phyloP scores from a whole-genome alignment of 1,140 invertebrate genomes.

The Drosophila sp. region DNA sequence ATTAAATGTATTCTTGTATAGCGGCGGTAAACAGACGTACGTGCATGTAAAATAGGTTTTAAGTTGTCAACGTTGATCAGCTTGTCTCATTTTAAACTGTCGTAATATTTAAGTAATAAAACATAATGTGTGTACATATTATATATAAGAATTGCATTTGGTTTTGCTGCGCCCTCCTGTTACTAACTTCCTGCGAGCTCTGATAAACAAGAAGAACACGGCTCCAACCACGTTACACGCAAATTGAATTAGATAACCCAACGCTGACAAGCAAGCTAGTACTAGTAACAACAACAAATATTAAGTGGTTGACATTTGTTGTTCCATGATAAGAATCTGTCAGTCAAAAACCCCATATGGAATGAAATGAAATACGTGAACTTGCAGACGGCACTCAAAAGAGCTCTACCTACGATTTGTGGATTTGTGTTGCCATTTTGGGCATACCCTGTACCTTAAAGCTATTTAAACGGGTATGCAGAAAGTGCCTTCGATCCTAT shows the following conservation, averaged over 20 bases:
- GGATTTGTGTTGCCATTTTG: slow-evolving; percentile 33
- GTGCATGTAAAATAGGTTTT: slow-evolving; percentile 76
- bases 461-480: neutral
- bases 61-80: slow-evolving; percentile 68
- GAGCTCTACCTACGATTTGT: slow-evolving; percentile 6
- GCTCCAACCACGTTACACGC: slow-evolving; percentile 38
- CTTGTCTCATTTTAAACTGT: slow-evolving; percentile 65
- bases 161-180: slow-evolving; percentile 2
- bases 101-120: slow-evolving; percentile 77
- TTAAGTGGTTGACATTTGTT: slow-evolving; percentile 57
- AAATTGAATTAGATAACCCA: slow-evolving; percentile 77
- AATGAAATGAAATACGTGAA: slow-evolving; percentile 60
- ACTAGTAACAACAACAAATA: slow-evolving; percentile 24
- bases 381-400: slow-evolving; percentile 65
- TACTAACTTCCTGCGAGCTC: slow-evolving; percentile 19
- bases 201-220: slow-evolving; percentile 35
- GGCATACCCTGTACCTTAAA: slow-evolving; percentile 10
- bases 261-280: slow-evolving; percentile 9
- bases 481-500: neutral
- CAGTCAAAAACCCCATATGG: slow-evolving; percentile 21
- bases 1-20: slow-evolving; percentile 46
- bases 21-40: slow-evolving; percentile 71
- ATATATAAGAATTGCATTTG: slow-evolving; percentile 29
- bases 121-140: slow-evolving; percentile 51
- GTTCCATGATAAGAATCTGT: slow-evolving; percentile 70